Conservation (phyloP, 2,888 invertebrate species). For the Nymphalis urticae region DNA sequence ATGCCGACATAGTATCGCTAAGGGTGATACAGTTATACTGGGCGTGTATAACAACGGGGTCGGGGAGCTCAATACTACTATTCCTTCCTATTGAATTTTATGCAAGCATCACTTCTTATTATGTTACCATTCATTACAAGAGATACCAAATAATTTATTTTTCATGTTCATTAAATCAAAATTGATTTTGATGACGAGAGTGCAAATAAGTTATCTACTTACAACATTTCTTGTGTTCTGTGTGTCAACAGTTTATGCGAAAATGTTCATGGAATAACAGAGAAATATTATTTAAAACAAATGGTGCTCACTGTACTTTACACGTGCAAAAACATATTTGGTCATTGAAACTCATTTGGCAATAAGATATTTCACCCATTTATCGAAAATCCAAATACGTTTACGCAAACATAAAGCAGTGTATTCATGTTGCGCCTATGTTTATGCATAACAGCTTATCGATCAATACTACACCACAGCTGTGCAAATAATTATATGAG, state of each 20-base stretch:
- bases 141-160: no score
- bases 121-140: background rate
- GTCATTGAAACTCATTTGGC: slow-evolving; percentile 18
- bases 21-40: slow-evolving; percentile 49
- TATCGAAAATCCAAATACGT: slow-evolving; percentile 23
- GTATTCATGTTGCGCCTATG: slow-evolving; percentile 4
- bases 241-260: no score
- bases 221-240: no score
- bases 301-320: background rate
- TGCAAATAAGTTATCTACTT: no score
- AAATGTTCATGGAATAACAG: background rate
- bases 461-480: slow-evolving; percentile 22
- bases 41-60: slow-evolving; percentile 17
- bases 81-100: background rate
- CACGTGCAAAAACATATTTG: slow-evolving; percentile 22
- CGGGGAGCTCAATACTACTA: slow-evolving; percentile 6
- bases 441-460: slow-evolving; percentile 22
- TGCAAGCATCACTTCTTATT: background rate
- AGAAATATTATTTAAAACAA: slow-evolving; percentile 5
- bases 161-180: no score
- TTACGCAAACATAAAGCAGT: slow-evolving; percentile 12
- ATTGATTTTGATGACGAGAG: no score
- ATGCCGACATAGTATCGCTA: slow-evolving; percentile 41
- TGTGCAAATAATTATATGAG: slow-evolving; percentile 26
- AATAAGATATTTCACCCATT: slow-evolving; percentile 18